Evolutionary conservation across 92 coral and sea anemone species (phyloP).

Genomic region (Parazoanthus darwini): DNA sequence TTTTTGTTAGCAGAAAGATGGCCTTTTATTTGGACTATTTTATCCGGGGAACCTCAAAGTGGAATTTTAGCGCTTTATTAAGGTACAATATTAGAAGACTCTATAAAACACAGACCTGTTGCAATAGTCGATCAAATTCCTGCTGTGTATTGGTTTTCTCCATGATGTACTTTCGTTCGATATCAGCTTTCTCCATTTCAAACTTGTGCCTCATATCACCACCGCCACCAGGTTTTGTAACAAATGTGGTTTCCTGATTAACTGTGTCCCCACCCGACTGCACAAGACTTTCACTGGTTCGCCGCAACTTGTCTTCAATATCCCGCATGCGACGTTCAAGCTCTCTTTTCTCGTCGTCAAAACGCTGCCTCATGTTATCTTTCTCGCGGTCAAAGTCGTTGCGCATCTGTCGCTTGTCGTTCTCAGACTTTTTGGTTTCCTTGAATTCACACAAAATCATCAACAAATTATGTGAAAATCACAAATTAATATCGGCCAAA

Average conservation of each 20-base stretch:
- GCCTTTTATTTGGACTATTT: too few relatives aligned
- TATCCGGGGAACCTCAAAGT: too few relatives aligned
- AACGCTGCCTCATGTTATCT: constrained; percentile 22
- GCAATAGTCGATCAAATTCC: constrained; percentile 31
- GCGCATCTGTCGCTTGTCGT: constrained; percentile 27
- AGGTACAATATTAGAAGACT: neutral
- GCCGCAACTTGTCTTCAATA: constrained; percentile 22
- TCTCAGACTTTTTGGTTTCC: constrained; percentile 19
- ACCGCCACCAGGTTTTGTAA: neutral
- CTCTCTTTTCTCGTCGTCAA: constrained; percentile 29
- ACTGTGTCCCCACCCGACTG: constrained; percentile 36
- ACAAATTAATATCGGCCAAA: too few relatives aligned
- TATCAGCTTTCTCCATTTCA: constrained; percentile 41
- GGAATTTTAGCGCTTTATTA: too few relatives aligned
- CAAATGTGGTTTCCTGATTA: constrained; percentile 4
- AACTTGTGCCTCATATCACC: constrained; percentile 19
- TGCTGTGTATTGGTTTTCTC: constrained; percentile 31
- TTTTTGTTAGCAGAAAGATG: too few relatives aligned
- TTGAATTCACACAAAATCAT: neutral
- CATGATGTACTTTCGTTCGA: constrained; percentile 19
- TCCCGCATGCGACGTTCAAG: constrained; percentile 31
- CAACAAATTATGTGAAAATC: too few relatives aligned
- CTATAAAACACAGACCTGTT: constrained; percentile 3
- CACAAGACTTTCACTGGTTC: neutral
- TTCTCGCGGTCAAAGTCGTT: constrained; percentile 31